These are phyloP conservation scores for Mionectes macconnelli DNA, from an alignment of 2,113 vertebrate species.

Conservation along the genomic window DNA sequence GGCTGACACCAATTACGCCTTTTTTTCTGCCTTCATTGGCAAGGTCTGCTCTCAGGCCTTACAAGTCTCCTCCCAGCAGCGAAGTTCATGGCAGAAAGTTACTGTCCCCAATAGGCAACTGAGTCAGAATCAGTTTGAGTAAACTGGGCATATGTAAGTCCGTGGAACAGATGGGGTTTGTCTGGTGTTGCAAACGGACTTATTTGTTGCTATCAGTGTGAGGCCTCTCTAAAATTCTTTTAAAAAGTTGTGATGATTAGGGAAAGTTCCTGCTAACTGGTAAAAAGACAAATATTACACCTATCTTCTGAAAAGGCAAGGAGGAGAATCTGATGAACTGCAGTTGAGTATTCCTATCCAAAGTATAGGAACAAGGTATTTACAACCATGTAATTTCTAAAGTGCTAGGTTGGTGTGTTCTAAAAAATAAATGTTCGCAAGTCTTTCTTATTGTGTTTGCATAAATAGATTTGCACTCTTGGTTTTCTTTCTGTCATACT, in stretches of 20 bases:
- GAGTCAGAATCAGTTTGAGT: neutral
- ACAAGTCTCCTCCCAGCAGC: neutral
- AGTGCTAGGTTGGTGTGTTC: neutral
- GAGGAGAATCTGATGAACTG: neutral
- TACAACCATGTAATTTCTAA: neutral
- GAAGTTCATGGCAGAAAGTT: neutral
- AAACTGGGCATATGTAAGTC: neutral
- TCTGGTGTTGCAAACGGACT: neutral
- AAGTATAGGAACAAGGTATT: neutral
- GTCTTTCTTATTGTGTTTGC: neutral
- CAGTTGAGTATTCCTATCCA: neutral
- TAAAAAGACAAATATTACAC: neutral
- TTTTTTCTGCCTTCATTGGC: neutral
- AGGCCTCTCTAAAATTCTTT: neutral
- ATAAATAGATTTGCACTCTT: neutral
- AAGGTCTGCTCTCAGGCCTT: neutral
- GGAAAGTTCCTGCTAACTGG: neutral
- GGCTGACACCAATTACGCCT: neutral
- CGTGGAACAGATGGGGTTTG: neutral
- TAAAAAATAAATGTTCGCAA: neutral
- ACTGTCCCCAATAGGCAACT: neutral
- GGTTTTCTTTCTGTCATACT: neutral
- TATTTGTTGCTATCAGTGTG: neutral
- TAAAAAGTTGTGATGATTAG: neutral
- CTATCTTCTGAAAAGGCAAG: neutral